Evolutionary conservation across 2,113 vertebrate species (phyloP), one percentile per base, ranked within the genome.

Genomic region (Podilymbus podiceps): DNA sequence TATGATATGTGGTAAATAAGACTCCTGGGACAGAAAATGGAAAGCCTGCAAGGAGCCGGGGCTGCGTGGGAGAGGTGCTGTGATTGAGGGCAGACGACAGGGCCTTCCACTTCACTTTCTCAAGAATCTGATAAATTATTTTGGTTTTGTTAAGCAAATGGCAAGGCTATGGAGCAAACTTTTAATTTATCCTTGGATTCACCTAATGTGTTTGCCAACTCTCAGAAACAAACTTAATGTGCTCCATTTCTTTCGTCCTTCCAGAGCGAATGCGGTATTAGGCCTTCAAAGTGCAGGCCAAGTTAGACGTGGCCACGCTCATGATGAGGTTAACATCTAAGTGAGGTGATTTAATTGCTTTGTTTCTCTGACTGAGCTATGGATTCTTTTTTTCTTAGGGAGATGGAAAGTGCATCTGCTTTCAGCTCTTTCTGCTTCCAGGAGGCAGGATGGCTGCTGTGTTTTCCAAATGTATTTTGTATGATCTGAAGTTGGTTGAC

Each of bases 141-240:
- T 49, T 60, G 72, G 0, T 24, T 71, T 73, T 42, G 24, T 76
- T 64, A 76, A 79, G 62, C 44, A 50, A 83, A 49, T 25, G 44
- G 75, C 62, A 56, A 53, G 49, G 75, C 28, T 25, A 0, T 33
- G 77, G 66, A 21, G 15, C 23, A 17, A 28, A 13, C 53, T 87
- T 55, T 66, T 9, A 58, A 42, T 72, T 88, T 64, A 25, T 22
- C 52, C 56, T 4, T 33, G 69, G 47, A 60, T 56, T 85, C 75
- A 31, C 59, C 50, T 77, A 21, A 49, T 10, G 33, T 13, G 38
- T n/a, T 86, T 14, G 25, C 46, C 80, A 53, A 0, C 55, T 71
- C 40, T 35, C 11, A 0, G 5, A 30, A 60, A 28, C 15, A 14
- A n/a, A 38, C 46, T 30, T 13, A 1, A 27, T 0, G 5, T 1